Evolutionary conservation across 2,797 vertebrate genomes (phyloP), one percentile per base, ranked within the genome.

Genomic region (Anguilla pacifica): DNA sequence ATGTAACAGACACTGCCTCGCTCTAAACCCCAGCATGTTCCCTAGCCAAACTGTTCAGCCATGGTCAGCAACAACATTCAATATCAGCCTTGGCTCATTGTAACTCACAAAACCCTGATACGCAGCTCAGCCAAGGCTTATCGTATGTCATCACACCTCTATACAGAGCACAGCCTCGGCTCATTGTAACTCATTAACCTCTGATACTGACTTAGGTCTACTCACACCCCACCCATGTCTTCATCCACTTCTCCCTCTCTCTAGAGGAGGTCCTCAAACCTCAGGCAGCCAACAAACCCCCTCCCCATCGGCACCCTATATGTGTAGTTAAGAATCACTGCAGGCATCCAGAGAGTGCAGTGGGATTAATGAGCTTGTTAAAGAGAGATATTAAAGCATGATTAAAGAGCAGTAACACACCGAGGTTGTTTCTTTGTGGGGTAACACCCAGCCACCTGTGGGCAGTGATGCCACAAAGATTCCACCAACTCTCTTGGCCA

Each of bases 401-500:
- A 89, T 72, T 89, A 86, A 87, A 79, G 86, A 84, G 46, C 84
- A 87, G 55, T 64, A 89, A 72, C 74, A 46, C 77, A 51, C 79
- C 83, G 72, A 53, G 79, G 61, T 43, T 77, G 83, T 87, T 43
- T 86, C 86, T 43, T 72, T 39, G 43, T 43, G 51, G 22, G 28
- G 77, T 81, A 81, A 6, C 4, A 25, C 85, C 85, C 22, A 57
- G 79, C 87, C 84, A 87, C 64, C 85, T 81, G 43, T 22, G 77
- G 77, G 77, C 43, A 49, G 49, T 88, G 89, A 89, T 79, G 67
- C 88, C 90, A 87, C 67, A 74, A n/a, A 88, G 86, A 90, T 86
- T 49, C 39, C 81, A 87, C 28, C 19, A 22, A 57, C 31, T 46
- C 55, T 25, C 49, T 79, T 7, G 28, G 43, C 88, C 90, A 90